A percentile compares a stretch with the other conserved stretches of the same genome.
Evolutionary conservation across 2,113 vertebrate species (phyloP).

Genomic region (Leuciscus idus): DNA sequence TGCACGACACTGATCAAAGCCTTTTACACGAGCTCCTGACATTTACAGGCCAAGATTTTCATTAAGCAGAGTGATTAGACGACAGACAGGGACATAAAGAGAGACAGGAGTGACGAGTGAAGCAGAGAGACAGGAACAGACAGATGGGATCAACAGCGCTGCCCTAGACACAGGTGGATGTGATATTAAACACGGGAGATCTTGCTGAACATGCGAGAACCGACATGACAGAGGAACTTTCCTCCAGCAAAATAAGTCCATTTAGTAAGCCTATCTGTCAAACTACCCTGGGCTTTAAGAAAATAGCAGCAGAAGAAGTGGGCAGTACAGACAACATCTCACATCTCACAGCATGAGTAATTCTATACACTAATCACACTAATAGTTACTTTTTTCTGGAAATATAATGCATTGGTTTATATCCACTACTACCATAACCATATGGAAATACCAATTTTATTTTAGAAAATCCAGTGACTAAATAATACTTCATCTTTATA

Average conservation of each 20-base stretch:
- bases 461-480: background rate
- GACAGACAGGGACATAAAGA: background rate
- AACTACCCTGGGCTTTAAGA: background rate
- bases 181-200: slow-evolving; percentile 24
- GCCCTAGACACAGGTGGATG: slow-evolving; percentile 39
- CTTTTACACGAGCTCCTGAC: slow-evolving; percentile 1
- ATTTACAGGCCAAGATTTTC: slow-evolving; percentile 48
- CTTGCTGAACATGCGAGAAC: background rate
- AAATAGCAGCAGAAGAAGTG: background rate
- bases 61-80: slow-evolving; percentile 36
- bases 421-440: background rate
- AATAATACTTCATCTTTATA: background rate
- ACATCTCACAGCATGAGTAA: background rate
- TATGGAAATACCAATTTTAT: background rate
- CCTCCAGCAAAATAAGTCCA: background rate
- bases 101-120: slow-evolving; percentile 29
- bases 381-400: background rate
- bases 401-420: background rate
- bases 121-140: background rate
- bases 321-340: background rate
- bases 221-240: slow-evolving; percentile 15
- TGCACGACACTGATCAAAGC: slow-evolving; percentile 40
- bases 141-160: slow-evolving; percentile 20
- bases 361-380: background rate
- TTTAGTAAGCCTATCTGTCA: background rate